Evolutionary conservation across 64 coral and sea anemone species (phyloP).

Genomic region (Catalaphyllia jardinei): DNA sequence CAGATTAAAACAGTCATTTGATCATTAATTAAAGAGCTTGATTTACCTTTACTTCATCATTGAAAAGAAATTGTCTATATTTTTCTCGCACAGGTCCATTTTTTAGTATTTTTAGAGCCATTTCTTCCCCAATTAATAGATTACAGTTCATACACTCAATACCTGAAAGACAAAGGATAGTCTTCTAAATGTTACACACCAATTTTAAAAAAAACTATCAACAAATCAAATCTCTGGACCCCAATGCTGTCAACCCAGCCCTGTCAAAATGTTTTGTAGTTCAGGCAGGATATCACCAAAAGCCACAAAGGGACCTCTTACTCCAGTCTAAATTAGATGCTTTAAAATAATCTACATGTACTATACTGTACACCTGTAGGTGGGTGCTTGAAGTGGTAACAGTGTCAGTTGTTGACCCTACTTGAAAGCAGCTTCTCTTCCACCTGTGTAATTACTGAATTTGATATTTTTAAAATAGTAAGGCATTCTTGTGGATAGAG

Average conservation of each 20-base stretch:
- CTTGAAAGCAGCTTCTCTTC: too few relatives aligned
- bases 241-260: too few relatives aligned
- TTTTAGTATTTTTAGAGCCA: slow-evolving; percentile 69
- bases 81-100: slow-evolving; percentile 59
- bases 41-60: slow-evolving; percentile 96
- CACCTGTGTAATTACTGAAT: too few relatives aligned
- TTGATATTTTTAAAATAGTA: too few relatives aligned
- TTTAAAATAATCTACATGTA: too few relatives aligned
- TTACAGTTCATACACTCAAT: slow-evolving; percentile 97
- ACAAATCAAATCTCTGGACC: too few relatives aligned
- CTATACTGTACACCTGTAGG: too few relatives aligned
- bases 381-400: too few relatives aligned
- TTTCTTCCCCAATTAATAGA: slow-evolving; percentile 86
- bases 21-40: not conserved
- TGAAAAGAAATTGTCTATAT: slow-evolving; percentile 91
- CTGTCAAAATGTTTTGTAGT: not conserved
- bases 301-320: not conserved
- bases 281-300: not conserved
- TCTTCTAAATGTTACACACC: not conserved
- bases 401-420: too few relatives aligned
- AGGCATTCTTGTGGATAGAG: too few relatives aligned
- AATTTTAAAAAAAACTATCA: not conserved
- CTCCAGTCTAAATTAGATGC: too few relatives aligned
- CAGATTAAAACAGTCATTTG: too few relatives aligned
- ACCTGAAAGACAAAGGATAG: slow-evolving; percentile 38